Conservation (phyloP, 1,140 invertebrate genomes). For the Colletes latitarsis region DNA sequence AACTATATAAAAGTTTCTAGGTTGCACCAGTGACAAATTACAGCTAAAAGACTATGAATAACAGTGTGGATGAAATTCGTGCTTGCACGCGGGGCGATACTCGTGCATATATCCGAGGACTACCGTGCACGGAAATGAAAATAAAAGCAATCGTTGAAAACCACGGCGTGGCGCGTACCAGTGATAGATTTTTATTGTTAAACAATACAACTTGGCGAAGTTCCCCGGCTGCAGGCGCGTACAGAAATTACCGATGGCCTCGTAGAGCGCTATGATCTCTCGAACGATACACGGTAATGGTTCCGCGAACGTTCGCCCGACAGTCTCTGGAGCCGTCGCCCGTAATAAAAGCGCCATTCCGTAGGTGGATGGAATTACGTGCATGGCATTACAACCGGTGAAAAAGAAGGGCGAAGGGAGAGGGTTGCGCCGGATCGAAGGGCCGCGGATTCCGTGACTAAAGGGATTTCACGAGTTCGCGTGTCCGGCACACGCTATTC, state of each 20-base stretch:
- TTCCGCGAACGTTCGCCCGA: conserved; percentile 24
- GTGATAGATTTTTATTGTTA: no score
- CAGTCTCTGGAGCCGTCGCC: not conserved
- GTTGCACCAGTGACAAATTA: no score
- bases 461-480: conserved; percentile 40
- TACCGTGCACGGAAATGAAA: no score
- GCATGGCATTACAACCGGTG: conserved; percentile 57
- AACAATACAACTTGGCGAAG: no score
- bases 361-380: conserved; percentile 61
- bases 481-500: conserved; percentile 25
- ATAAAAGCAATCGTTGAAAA: no score
- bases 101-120: no score
- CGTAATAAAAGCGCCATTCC: conserved; percentile 51
- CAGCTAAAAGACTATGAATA: no score
- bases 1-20: no score
- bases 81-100: no score
- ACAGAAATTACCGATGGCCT: conserved; percentile 18
- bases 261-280: conserved; percentile 1
- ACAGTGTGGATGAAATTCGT: no score
- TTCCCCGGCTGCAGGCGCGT: no score
- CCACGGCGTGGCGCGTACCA: no score
- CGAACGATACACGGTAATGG: conserved; percentile 31
- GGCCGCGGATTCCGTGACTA: conserved; percentile 39
- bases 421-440: conserved; percentile 7
- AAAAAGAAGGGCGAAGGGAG: conserved; percentile 23